These are phyloP conservation scores for Mythimna impura DNA, from an alignment of 2,888 invertebrate species.

Conservation along the genomic window DNA sequence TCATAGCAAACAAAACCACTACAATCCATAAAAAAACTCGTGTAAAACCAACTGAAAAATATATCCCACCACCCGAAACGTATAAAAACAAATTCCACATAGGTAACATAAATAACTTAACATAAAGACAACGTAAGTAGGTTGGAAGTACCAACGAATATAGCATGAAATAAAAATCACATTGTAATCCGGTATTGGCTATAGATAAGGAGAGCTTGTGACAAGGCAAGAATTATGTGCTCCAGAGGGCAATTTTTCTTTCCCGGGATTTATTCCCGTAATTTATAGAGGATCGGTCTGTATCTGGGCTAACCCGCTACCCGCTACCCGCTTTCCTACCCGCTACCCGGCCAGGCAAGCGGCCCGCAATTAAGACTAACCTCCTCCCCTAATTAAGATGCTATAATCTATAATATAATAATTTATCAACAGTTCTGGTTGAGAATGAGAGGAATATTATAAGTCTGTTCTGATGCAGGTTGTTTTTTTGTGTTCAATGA, in stretches of 20 bases:
- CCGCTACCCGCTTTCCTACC: constrained; percentile 44
- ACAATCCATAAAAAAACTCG: background rate
- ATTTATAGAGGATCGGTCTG: constrained; percentile 90
- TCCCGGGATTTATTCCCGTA: constrained; percentile 90
- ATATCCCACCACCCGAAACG: background rate
- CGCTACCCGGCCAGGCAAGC: constrained; percentile 71
- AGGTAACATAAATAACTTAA: constrained; percentile 61
- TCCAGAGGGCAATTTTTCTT: constrained; percentile 91
- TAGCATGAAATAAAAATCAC: constrained; percentile 90
- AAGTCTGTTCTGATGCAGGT: constrained; percentile 22
- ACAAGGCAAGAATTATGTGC: constrained; percentile 91
- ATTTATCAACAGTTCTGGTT: constrained; percentile 51
- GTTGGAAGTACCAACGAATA: constrained; percentile 78
- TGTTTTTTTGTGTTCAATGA: background rate
- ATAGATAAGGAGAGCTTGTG: constrained; percentile 90
- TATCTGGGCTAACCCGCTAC: constrained; percentile 88
- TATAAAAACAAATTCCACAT: constrained; percentile 47
- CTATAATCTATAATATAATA: constrained; percentile 66
- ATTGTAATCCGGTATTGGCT: constrained; percentile 91
- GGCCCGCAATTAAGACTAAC: constrained; percentile 86
- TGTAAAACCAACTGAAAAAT: constrained; percentile 5
- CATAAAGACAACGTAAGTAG: constrained; percentile 67
- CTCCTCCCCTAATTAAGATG: constrained; percentile 80
- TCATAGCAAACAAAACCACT: background rate
- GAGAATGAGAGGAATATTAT: constrained; percentile 6